These are phyloP conservation scores for Misgurnus anguillicaudatus DNA, from an alignment of 2,113 vertebrate genomes.

Conservation along the genomic window DNA sequence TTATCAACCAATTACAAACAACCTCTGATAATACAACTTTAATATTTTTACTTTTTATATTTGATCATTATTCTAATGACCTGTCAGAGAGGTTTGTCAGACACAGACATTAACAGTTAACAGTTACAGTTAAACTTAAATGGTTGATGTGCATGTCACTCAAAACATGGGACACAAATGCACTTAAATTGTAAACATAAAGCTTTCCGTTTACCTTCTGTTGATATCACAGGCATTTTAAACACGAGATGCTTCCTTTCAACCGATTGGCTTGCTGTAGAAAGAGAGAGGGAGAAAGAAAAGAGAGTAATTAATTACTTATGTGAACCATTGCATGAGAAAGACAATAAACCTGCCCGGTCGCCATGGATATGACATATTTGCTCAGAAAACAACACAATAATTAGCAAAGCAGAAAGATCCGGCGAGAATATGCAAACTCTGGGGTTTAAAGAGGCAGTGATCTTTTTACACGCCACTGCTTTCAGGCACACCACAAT, in stretches of 20 bases:
- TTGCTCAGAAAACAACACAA: slow-evolving; percentile 99
- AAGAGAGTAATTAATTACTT: slow-evolving; percentile 99
- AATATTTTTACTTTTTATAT: neutral
- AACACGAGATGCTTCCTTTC: slow-evolving; percentile 93
- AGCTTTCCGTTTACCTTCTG: slow-evolving; percentile 87
- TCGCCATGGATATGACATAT: slow-evolving; percentile 99
- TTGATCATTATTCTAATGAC: neutral
- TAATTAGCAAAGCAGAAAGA: slow-evolving; percentile 99
- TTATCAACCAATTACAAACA: slow-evolving; percentile 42
- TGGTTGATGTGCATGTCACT: slow-evolving; percentile 13
- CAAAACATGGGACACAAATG: slow-evolving; percentile 14
- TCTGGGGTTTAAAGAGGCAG: slow-evolving; percentile 96
- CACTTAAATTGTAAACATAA: slow-evolving; percentile 54
- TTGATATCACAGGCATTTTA: slow-evolving; percentile 82
- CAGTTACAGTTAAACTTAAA: too few species aligned
- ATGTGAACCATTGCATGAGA: slow-evolving; percentile 99
- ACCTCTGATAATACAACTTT: slow-evolving; percentile 24
- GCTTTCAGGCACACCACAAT: slow-evolving; percentile 66
- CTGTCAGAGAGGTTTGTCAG: neutral
- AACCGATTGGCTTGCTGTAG: slow-evolving; percentile 99
- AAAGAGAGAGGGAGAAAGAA: slow-evolving; percentile 68
- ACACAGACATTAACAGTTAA: neutral
- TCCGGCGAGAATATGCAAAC: slow-evolving; percentile 99
- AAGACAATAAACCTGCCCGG: slow-evolving; percentile 99
- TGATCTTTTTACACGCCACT: slow-evolving; percentile 80